Evolutionary conservation across 2,797 vertebrate species (phyloP).

Genomic region (Oryzias sinensis): DNA sequence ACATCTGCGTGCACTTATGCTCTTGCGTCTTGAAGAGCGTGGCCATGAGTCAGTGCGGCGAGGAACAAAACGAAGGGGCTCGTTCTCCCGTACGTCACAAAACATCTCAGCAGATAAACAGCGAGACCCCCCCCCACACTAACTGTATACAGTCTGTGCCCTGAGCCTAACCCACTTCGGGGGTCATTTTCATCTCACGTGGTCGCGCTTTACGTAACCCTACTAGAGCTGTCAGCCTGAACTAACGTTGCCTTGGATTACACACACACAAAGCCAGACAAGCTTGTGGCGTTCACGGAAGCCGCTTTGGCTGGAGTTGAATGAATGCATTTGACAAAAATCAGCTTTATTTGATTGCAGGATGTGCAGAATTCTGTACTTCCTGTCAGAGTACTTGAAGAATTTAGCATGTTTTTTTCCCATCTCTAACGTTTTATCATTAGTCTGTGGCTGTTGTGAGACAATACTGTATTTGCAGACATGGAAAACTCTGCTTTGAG

Average conservation of each 20-base stretch:
- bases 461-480: too few relatives aligned
- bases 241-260: constrained; percentile 38
- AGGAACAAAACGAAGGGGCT: constrained; percentile 4
- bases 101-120: constrained; percentile 38
- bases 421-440: background rate
- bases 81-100: constrained; percentile 15
- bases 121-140: background rate
- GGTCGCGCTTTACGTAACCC: constrained; percentile 61
- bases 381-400: background rate
- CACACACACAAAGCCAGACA: constrained; percentile 9
- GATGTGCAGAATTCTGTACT: background rate
- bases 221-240: constrained; percentile 39
- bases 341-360: background rate
- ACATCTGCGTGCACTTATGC: constrained; percentile 38
- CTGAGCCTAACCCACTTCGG: constrained; percentile 40
- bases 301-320: constrained; percentile 14
- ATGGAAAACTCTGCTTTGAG: too few relatives aligned
- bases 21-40: constrained; percentile 15
- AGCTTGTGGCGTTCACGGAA: constrained; percentile 2
- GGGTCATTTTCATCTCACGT: constrained; percentile 52
- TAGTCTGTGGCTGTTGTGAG: too few relatives aligned
- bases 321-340: background rate
- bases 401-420: background rate
- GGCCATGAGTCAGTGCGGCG: constrained; percentile 17
- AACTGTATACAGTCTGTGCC: background rate